Evolutionary conservation across 2,888 invertebrate species (phyloP).

Genomic region (Athalia cordata): DNA sequence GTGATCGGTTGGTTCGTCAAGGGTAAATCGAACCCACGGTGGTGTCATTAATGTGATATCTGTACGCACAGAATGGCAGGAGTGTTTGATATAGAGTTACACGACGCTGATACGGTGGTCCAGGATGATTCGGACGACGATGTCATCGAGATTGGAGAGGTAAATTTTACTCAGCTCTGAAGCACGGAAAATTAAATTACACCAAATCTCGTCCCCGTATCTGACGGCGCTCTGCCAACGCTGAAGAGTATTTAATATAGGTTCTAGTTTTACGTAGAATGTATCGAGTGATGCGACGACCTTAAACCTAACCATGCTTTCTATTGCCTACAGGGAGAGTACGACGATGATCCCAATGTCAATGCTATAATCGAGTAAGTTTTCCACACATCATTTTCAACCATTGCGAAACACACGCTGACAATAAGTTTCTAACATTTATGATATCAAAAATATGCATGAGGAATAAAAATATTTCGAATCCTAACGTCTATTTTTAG

Average conservation of each 20-base stretch:
- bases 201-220: too few relatives aligned
- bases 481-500: conserved; percentile 38
- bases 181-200: too few relatives aligned
- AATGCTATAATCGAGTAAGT: conserved; percentile 88
- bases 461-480: background rate
- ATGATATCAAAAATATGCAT: background rate
- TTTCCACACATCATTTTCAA: conserved; percentile 17
- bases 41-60: conserved; percentile 56
- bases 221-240: too few relatives aligned
- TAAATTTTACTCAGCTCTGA: conserved; percentile 71
- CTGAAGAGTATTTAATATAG: too few relatives aligned
- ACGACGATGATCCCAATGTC: conserved; percentile 86
- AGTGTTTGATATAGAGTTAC: conserved; percentile 95
- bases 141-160: conserved; percentile 91
- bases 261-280: conserved; percentile 9
- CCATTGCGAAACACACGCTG: conserved; percentile 39
- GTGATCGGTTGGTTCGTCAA: background rate
- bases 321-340: conserved; percentile 82
- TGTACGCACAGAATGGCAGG: conserved; percentile 80
- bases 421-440: conserved; percentile 27
- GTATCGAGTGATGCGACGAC: conserved; percentile 29
- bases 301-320: conserved; percentile 60
- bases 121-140: conserved; percentile 92
- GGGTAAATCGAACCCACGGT: background rate
- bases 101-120: conserved; percentile 80